Percentiles rank a stretch among this genome's conserved stretches.
These are phyloP conservation scores for Larimichthys polyactis DNA, from an alignment of 2,113 vertebrate species.

Conservation along the genomic window DNA sequence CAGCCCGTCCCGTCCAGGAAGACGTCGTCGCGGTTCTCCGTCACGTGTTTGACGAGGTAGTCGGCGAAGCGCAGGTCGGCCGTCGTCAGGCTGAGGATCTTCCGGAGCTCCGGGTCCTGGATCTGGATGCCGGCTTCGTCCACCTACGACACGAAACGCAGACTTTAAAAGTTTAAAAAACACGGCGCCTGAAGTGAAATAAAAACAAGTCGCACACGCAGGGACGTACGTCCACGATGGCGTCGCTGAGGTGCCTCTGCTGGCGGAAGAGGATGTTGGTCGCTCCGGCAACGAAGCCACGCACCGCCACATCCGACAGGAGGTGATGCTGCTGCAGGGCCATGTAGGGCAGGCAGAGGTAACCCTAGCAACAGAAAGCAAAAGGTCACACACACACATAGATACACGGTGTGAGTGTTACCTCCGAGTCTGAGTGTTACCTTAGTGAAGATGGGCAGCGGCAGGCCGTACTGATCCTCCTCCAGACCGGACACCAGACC, in stretches of 20 bases:
- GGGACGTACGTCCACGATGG: conserved; percentile 90
- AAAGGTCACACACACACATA: conserved; percentile 17
- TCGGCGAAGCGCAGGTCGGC: conserved; percentile 97
- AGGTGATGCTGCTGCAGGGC: conserved; percentile 98
- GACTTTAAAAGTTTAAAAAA: too few relatives aligned
- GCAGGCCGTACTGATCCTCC: conserved; percentile 95
- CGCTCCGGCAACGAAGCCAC: conserved; percentile 95
- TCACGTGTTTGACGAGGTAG: conserved; percentile 94
- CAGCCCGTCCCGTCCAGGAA: conserved; percentile 98
- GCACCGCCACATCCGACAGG: conserved; percentile 92
- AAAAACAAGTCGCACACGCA: fast-evolving
- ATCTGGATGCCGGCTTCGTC: conserved; percentile 92
- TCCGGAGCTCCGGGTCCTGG: conserved; percentile 93
- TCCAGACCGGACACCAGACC: conserved; percentile 94
- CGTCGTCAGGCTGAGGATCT: conserved; percentile 90
- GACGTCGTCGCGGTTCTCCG: conserved; percentile 95
- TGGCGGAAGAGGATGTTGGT: conserved; percentile 98
- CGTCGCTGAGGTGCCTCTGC: conserved; percentile 96
- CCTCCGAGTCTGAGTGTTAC: conserved; percentile 72
- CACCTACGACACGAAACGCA: conserved; percentile 81
- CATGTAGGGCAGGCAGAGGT: conserved; percentile 98
- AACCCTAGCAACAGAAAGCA: conserved; percentile 85
- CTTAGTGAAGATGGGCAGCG: conserved; percentile 96
- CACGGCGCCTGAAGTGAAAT: too few relatives aligned
- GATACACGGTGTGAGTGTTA: neutral